Conservation (phyloP, 2,797 vertebrate genomes). For the Hydrophis major region DNA sequence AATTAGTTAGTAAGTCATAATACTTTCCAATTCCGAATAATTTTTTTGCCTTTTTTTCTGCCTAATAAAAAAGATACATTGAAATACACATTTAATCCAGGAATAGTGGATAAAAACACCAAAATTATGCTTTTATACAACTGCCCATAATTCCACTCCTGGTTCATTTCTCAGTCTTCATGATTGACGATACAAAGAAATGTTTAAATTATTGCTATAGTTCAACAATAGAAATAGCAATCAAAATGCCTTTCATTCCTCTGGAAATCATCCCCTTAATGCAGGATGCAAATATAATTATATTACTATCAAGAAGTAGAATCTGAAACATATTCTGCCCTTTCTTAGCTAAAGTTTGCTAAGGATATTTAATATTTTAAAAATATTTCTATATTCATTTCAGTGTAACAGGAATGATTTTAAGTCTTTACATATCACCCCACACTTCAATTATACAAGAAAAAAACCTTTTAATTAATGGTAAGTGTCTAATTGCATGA, state of each 20-base stretch:
- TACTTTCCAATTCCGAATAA: not conserved
- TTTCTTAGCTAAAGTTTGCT: not conserved
- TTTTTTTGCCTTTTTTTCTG: not conserved
- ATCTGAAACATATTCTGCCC: not conserved
- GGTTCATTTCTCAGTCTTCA: not conserved
- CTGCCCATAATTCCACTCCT: not conserved
- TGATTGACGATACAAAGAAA: not conserved
- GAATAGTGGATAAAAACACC: not conserved
- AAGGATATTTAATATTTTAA: not conserved
- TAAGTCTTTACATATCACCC: not conserved
- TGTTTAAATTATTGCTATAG: not conserved
- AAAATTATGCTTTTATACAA: not conserved
- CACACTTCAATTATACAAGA: not conserved
- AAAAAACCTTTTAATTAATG: not conserved
- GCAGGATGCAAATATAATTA: not conserved
- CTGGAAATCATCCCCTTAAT: not conserved
- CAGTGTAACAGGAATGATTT: not conserved
- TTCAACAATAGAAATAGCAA: not conserved
- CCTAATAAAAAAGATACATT: not conserved
- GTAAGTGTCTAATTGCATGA: not conserved
- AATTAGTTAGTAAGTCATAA: not conserved
- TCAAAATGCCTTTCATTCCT: not conserved
- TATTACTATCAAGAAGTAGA: not conserved
- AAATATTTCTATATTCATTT: not conserved
- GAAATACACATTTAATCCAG: not conserved